phyloP scores from a whole-genome alignment of 2,888 invertebrate species.

The Metalampra italica region DNA sequence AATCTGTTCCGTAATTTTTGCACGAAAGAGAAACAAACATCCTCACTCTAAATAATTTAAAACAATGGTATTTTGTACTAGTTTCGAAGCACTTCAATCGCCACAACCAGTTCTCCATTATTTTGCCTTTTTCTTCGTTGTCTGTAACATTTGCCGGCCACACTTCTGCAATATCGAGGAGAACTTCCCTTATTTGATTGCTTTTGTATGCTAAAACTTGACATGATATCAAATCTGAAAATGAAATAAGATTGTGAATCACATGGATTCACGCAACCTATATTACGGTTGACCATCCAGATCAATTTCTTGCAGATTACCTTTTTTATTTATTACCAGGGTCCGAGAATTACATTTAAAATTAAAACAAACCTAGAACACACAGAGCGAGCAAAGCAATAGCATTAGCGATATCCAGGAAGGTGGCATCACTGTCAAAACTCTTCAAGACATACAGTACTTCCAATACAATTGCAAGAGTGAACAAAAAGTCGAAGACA shows the following conservation, averaged over 20 bases:
- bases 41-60: too few relatives aligned
- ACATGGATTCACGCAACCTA: too few relatives aligned
- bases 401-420: constrained; percentile 19
- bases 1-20: too few relatives aligned
- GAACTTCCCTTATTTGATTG: constrained; percentile 16
- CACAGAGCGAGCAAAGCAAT: constrained; percentile 20
- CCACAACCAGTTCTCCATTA: constrained; percentile 15
- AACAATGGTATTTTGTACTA: too few relatives aligned
- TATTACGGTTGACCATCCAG: too few relatives aligned
- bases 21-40: too few relatives aligned
- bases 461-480: constrained; percentile 14
- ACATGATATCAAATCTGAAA: constrained; percentile 21
- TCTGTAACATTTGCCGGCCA: constrained; percentile 19
- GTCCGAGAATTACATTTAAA: too few relatives aligned
- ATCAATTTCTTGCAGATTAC: too few relatives aligned
- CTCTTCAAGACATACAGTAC: constrained; percentile 12
- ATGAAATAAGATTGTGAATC: too few relatives aligned
- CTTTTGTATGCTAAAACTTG: constrained; percentile 10
- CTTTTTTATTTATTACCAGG: too few relatives aligned
- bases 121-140: constrained; percentile 9
- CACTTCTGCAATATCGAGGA: constrained; percentile 24
- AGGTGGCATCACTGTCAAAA: constrained; percentile 17
- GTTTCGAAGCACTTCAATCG: constrained; percentile 11
- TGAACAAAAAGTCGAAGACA: constrained; percentile 14
- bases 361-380: constrained; percentile 17